phyloP scores from a whole-genome alignment of 2,888 invertebrate genomes.

The Oxyteleia sp. region DNA sequence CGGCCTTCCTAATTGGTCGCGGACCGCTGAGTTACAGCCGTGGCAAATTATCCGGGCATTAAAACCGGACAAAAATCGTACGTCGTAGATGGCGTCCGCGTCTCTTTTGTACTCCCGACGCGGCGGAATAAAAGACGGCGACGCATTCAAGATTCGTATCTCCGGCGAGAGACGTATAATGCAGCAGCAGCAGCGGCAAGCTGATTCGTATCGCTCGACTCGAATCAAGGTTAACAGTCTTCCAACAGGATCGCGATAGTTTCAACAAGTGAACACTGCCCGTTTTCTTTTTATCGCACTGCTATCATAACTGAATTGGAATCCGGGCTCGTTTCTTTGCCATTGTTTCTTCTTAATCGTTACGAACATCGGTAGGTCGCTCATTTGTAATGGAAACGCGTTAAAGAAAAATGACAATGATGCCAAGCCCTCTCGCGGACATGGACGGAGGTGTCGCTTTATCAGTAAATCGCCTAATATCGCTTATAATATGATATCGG shows the following conservation, averaged over 20 bases:
- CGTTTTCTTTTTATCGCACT: slow-evolving; percentile 68
- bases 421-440: slow-evolving; percentile 21
- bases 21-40: slow-evolving; percentile 64
- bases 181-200: slow-evolving; percentile 46
- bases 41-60: slow-evolving; percentile 72
- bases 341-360: slow-evolving; percentile 65
- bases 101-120: slow-evolving; percentile 42
- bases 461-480: slow-evolving; percentile 32
- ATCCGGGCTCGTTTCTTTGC: slow-evolving; percentile 59
- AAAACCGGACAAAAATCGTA: slow-evolving; percentile 50
- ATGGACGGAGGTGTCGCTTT: slow-evolving; percentile 39
- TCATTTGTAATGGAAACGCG: slow-evolving; percentile 62
- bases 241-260: slow-evolving; percentile 71
- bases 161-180: slow-evolving; percentile 70
- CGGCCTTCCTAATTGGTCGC: slow-evolving; percentile 63
- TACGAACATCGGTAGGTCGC: slow-evolving; percentile 41
- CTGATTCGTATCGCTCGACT: slow-evolving; percentile 69
- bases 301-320: slow-evolving; percentile 70
- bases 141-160: slow-evolving; percentile 70
- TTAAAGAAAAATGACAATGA: slow-evolving; percentile 38
- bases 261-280: slow-evolving; percentile 71
- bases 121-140: slow-evolving; percentile 66
- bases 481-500: slow-evolving; percentile 19
- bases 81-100: slow-evolving; percentile 49
- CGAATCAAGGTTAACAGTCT: slow-evolving; percentile 73